Evolutionary conservation across 1,140 invertebrate species (phyloP).

Genomic region (Ceratitis capitata): DNA sequence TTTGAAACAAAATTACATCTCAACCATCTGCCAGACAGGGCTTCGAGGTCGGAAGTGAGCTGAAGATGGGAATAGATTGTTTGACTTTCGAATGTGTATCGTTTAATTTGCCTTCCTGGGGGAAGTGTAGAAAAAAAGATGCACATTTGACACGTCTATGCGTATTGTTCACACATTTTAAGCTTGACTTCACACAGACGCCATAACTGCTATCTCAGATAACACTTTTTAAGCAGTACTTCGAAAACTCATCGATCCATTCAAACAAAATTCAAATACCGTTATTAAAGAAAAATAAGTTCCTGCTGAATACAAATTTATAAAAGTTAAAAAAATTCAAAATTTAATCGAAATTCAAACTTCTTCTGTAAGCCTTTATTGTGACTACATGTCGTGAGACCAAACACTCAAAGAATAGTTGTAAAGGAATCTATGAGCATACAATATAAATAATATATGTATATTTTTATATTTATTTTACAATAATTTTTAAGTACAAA

Average conservation of each 20-base stretch:
- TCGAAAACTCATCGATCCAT: background rate
- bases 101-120: background rate
- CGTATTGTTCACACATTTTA: background rate
- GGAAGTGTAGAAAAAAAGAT: background rate
- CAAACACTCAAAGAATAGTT: background rate
- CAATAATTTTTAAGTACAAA: background rate
- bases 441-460: background rate
- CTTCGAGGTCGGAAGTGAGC: background rate
- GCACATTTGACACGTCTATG: background rate
- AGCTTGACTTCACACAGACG: background rate
- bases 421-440: conserved; percentile 15
- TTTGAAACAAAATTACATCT: background rate
- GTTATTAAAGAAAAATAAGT: background rate
- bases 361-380: background rate
- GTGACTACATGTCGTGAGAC: background rate
- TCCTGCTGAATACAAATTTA: background rate
- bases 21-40: background rate
- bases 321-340: conserved; percentile 17
- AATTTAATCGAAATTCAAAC: conserved; percentile 3
- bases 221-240: background rate
- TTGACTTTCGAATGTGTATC: background rate
- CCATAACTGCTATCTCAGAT: background rate
- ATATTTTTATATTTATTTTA: conserved; percentile 29
- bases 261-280: background rate
- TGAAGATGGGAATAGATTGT: background rate